Evolutionary conservation across 1,140 invertebrate genomes (phyloP), one percentile per base, ranked within the genome.

Genomic region (Hetaerina americana): DNA sequence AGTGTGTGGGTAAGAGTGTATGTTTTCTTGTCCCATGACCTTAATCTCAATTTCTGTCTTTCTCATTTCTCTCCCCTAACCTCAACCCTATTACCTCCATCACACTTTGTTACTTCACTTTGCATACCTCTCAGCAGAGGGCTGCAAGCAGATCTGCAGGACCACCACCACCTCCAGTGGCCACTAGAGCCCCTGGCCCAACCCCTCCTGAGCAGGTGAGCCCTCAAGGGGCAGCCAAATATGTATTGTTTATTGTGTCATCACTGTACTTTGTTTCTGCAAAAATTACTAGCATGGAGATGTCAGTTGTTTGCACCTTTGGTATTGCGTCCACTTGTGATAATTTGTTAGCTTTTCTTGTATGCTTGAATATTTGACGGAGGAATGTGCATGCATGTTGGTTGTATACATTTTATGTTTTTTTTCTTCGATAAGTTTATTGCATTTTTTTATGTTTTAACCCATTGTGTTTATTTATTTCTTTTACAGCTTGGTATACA

Each of bases 181-280:
- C 40, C 40, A 70, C 40, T 71, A 18, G 49, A 72, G 15, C 69
- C 22, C 27, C 84, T 82, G 72, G 73, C 40, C 76, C 77, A 70
- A 74, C 74, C 70, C 81, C 83, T 77, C 79, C 82, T 77, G 85
- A 87, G 81, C 86, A 86, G 84, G 84, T 87, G 85, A 87, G 67
- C 25, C 71, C 66, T 72, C 40, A 2, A 57, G 22, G 40, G 40
- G 40, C 40, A 57, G 40, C 40, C 40, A 57, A 40, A 57, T 18
- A n/a, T 57, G 40, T 57, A n/a, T n/a, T n/a, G n/a, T n/a, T n/a
- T n/a, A n/a, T n/a, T n/a, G n/a, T n/a, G n/a, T n/a, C n/a, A n/a
- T n/a, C n/a, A n/a, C 40, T n/a, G 22, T 57, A 10, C 15, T 57
- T 57, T 57, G 40, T 57, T 57, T 25, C 28, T 27, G 68, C 28